phyloP scores from a whole-genome alignment of 1,140 invertebrate genomes.

The Coelopa frigida region DNA sequence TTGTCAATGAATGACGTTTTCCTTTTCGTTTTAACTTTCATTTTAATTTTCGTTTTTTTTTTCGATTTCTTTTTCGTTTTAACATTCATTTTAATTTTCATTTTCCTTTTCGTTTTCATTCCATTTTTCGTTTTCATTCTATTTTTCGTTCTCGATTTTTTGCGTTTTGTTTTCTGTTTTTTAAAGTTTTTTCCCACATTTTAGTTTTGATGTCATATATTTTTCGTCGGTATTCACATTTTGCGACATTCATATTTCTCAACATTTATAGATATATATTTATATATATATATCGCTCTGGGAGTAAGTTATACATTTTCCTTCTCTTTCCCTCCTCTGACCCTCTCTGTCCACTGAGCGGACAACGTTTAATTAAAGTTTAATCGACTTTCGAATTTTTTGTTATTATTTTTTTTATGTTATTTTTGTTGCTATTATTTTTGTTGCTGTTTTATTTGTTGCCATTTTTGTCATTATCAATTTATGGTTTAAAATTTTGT shows the following conservation, averaged over 20 bases:
- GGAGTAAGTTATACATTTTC: no score
- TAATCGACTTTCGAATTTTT: slow-evolving; percentile 5
- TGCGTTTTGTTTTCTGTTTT: not conserved
- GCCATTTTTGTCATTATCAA: slow-evolving; percentile 1
- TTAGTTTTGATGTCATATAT: not conserved
- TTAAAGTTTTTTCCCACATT: not conserved
- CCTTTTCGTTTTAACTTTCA: not conserved
- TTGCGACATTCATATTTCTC: no score
- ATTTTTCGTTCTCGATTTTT: not conserved
- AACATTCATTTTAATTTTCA: not conserved
- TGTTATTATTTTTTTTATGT: slow-evolving; percentile 7
- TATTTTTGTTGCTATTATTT: slow-evolving; percentile 10
- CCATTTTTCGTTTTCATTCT: not conserved
- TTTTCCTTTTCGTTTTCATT: not conserved
- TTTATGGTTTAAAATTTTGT: not conserved
- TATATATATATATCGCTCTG: no score
- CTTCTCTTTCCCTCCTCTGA: not conserved
- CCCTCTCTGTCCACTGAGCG: not conserved
- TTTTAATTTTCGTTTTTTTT: slow-evolving; percentile 2
- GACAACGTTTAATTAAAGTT: not conserved
- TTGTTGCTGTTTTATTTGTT: not conserved
- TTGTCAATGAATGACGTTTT: no score
- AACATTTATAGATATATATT: no score
- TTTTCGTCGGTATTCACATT: not conserved
- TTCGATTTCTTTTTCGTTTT: not conserved